Evolutionary conservation across 2,797 vertebrate species (phyloP).

Genomic region (Alauda arvensis): DNA sequence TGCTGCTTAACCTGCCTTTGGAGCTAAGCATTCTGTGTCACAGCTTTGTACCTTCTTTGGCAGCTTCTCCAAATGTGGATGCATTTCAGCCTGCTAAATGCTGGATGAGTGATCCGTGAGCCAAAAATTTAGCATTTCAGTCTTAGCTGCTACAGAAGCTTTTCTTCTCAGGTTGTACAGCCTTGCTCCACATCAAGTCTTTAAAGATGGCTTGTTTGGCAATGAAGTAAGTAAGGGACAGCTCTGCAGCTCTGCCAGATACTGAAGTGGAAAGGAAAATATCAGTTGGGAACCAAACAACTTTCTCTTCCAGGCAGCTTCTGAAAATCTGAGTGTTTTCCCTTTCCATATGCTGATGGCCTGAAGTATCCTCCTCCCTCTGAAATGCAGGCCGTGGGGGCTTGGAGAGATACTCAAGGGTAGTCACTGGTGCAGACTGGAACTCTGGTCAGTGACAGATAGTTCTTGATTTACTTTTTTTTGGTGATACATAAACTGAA

Average conservation of each 20-base stretch:
- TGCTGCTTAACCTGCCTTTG: background rate
- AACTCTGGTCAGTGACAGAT: background rate
- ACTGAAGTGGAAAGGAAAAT: background rate
- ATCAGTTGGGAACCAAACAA: background rate
- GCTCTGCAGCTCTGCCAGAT: background rate
- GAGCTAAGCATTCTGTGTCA: background rate
- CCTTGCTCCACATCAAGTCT: background rate
- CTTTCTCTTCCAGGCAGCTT: background rate
- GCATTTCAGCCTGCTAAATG: background rate
- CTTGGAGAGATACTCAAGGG: background rate
- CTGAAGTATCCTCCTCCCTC: background rate
- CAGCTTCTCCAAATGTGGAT: conserved; percentile 17
- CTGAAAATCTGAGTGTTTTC: background rate
- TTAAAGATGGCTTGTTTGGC: background rate
- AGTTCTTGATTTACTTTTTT: background rate
- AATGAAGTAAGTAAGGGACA: background rate
- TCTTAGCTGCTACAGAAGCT: background rate
- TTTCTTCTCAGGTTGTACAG: conserved; percentile 8
- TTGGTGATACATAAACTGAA: background rate
- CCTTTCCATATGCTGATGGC: background rate
- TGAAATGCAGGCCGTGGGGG: background rate
- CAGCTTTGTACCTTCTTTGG: background rate
- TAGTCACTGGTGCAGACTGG: background rate
- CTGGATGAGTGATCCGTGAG: background rate
- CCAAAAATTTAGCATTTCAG: background rate